phyloP scores from a whole-genome alignment of 2,797 vertebrate genomes.

The Perodicticus potto region DNA sequence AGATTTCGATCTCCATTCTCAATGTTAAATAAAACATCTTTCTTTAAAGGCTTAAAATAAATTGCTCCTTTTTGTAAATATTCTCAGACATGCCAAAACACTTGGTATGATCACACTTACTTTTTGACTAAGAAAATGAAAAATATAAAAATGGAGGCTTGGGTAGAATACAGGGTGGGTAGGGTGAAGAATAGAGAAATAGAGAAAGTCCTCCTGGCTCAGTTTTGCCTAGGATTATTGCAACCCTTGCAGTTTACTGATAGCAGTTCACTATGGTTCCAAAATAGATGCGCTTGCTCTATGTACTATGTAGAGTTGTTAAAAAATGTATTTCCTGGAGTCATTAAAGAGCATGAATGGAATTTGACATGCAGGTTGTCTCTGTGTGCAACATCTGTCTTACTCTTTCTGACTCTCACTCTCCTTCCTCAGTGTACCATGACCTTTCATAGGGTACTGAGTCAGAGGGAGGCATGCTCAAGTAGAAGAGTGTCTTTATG shows the following conservation, averaged over 20 bases:
- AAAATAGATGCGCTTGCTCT: not conserved
- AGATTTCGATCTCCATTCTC: not conserved
- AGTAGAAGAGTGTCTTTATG: not conserved
- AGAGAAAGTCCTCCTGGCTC: not conserved
- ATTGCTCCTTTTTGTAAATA: not conserved
- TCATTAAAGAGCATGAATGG: not conserved
- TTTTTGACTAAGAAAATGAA: not conserved
- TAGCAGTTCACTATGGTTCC: not conserved
- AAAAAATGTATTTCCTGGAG: not conserved
- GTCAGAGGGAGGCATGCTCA: not conserved
- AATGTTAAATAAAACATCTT: not conserved
- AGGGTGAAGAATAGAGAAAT: not conserved
- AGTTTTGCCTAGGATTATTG: not conserved
- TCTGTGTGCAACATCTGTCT: not conserved
- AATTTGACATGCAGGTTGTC: not conserved
- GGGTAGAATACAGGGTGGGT: not conserved
- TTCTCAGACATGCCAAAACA: not conserved
- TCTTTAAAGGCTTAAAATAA: constrained; percentile 36
- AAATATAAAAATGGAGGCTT: not conserved
- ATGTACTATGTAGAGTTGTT: not conserved
- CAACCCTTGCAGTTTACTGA: not conserved
- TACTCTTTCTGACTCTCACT: not conserved
- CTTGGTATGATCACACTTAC: not conserved
- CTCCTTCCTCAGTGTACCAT: not conserved
- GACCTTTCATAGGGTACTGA: not conserved